phyloP scores from a whole-genome alignment of 2,113 vertebrate species.

The Athene noctua region DNA sequence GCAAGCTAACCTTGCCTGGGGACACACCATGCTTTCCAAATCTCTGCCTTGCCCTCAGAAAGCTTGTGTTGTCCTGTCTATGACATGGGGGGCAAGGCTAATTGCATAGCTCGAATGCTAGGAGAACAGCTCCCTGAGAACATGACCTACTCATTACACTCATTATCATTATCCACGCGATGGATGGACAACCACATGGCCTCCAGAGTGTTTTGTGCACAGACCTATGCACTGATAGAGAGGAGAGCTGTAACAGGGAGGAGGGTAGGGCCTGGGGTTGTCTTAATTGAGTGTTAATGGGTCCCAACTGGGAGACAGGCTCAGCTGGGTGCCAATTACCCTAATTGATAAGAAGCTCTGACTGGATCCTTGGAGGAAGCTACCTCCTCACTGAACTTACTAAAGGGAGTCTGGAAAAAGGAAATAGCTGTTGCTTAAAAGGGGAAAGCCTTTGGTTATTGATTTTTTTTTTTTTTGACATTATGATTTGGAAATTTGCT shows the following conservation, averaged over 20 bases:
- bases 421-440: not conserved
- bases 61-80: not conserved
- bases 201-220: not conserved
- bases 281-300: slow-evolving; percentile 52
- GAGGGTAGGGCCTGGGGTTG: not conserved
- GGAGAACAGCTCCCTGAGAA: not conserved
- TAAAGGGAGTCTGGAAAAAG: not conserved
- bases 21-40: not conserved
- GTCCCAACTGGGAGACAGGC: slow-evolving; percentile 43
- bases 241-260: not conserved
- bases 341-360: slow-evolving; percentile 30
- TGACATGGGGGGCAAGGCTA: not conserved
- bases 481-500: not conserved
- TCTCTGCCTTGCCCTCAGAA: not conserved
- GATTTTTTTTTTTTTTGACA: not conserved
- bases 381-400: not conserved
- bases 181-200: not conserved
- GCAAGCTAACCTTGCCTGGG: not conserved
- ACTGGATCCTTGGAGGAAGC: not conserved
- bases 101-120: not conserved
- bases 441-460: not conserved
- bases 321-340: slow-evolving; percentile 49
- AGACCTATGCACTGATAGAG: not conserved
- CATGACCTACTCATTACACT: not conserved
- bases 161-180: not conserved